phyloP scores from a whole-genome alignment of 2,888 invertebrate genomes.

The Alentia gelatinosa region DNA sequence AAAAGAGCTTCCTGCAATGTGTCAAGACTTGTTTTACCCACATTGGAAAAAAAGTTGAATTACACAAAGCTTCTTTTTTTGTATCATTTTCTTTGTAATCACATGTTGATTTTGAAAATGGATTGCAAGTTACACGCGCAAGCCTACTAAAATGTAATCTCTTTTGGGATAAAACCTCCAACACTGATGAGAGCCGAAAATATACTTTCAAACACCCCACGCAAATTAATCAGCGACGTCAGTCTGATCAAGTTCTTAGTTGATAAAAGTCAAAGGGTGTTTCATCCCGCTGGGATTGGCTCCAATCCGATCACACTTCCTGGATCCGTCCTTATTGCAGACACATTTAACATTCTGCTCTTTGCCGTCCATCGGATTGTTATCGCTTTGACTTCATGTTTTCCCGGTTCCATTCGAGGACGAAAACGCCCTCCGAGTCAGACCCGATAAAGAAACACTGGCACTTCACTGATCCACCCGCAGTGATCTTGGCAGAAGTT shows the following conservation, averaged over 20 bases:
- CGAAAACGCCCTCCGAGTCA: not conserved
- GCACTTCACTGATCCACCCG: not conserved
- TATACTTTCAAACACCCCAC: no score
- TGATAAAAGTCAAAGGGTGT: not conserved
- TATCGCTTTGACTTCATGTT: not conserved
- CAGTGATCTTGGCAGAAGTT: not conserved
- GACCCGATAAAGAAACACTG: not conserved
- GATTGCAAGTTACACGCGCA: no score
- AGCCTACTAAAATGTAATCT: no score
- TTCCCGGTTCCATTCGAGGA: not conserved
- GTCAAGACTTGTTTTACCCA: no score
- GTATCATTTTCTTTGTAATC: no score
- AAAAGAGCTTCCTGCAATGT: no score
- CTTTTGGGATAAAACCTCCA: no score
- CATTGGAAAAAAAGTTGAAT: no score
- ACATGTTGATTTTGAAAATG: no score
- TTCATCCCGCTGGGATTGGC: not conserved
- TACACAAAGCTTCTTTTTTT: no score
- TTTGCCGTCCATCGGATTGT: not conserved
- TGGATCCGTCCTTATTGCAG: not conserved
- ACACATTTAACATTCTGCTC: not conserved
- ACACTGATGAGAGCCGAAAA: no score
- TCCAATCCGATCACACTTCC: not conserved
- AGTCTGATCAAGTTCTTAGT: not conserved
- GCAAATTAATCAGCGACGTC: no score